Evolutionary conservation across 1,140 invertebrate species (phyloP).

Genomic region (Wasmannia auropunctata): DNA sequence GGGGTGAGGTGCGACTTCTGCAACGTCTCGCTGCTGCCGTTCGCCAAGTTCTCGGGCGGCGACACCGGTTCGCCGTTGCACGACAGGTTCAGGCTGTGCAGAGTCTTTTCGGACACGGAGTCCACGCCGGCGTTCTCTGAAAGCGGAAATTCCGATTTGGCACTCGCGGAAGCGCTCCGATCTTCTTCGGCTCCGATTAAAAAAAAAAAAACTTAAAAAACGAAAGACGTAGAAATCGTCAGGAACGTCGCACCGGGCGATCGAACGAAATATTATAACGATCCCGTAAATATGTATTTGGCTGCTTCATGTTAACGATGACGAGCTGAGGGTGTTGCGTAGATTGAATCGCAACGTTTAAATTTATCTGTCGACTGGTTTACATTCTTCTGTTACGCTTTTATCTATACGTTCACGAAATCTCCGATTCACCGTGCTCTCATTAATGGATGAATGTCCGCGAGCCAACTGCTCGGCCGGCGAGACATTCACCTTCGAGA

Average conservation of each 20-base stretch:
- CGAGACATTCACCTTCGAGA: conserved; percentile 52
- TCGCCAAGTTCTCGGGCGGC: conserved; percentile 71
- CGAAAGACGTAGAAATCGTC: not conserved
- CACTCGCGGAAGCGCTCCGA: not conserved
- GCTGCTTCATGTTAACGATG: not conserved
- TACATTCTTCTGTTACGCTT: not conserved
- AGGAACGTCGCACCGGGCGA: not conserved
- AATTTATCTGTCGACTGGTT: not conserved
- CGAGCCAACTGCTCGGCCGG: conserved; percentile 26
- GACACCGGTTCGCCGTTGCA: conserved; percentile 80
- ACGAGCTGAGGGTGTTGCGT: not conserved
- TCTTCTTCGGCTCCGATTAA: not conserved
- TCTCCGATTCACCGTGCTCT: not conserved
- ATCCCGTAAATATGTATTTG: not conserved
- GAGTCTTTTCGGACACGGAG: conserved; percentile 82
- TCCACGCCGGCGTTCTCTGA: conserved; percentile 81
- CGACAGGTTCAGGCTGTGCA: conserved; percentile 83
- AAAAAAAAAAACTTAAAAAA: not conserved
- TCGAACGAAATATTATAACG: not conserved
- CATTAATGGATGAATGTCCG: not conserved
- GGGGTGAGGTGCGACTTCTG: conserved; percentile 79
- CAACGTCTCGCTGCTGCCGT: conserved; percentile 77
- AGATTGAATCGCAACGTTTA: not conserved
- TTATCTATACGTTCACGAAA: not conserved
- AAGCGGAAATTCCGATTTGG: conserved; percentile 38